Conservation (phyloP, 1,140 invertebrate species). For the Reticulitermes speratus region DNA sequence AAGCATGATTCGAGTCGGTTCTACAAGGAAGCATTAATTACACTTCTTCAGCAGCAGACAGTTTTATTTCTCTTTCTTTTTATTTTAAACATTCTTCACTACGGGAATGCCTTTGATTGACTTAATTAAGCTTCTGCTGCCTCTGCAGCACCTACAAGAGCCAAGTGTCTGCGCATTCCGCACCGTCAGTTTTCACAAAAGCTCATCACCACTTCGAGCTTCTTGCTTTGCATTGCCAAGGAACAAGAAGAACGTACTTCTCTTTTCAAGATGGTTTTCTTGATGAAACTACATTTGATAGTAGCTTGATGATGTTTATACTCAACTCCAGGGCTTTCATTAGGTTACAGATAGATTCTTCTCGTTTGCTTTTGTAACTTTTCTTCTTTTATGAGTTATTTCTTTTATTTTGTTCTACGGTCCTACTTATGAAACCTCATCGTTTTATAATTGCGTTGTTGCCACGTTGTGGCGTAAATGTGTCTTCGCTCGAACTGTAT, state of each 20-base stretch:
- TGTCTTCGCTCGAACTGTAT: neutral
- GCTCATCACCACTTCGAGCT: neutral
- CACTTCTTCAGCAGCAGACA: neutral
- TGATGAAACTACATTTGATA: conserved; percentile 19
- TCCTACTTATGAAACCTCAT: neutral
- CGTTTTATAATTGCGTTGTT: conserved; percentile 8
- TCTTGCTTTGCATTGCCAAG: neutral
- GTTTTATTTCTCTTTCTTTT: conserved; percentile 4
- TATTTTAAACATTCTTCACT: conserved; percentile 22
- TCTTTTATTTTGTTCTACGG: neutral
- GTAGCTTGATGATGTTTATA: conserved; percentile 4
- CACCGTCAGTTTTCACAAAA: conserved; percentile 27
- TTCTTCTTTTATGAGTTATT: neutral
- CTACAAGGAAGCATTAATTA: conserved; percentile 16
- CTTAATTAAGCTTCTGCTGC: conserved; percentile 32
- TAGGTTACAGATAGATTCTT: conserved; percentile 1
- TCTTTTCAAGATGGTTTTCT: conserved; percentile 20
- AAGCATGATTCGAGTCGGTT: neutral
- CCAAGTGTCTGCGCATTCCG: conserved; percentile 20
- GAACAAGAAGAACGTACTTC: neutral
- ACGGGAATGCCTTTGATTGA: conserved; percentile 33
- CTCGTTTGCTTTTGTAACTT: neutral
- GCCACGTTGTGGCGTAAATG: neutral
- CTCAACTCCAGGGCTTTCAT: conserved; percentile 10
- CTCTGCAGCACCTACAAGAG: neutral